Evolutionary conservation across 2,888 invertebrate species (phyloP).

Genomic region (Phalangium opilio): DNA sequence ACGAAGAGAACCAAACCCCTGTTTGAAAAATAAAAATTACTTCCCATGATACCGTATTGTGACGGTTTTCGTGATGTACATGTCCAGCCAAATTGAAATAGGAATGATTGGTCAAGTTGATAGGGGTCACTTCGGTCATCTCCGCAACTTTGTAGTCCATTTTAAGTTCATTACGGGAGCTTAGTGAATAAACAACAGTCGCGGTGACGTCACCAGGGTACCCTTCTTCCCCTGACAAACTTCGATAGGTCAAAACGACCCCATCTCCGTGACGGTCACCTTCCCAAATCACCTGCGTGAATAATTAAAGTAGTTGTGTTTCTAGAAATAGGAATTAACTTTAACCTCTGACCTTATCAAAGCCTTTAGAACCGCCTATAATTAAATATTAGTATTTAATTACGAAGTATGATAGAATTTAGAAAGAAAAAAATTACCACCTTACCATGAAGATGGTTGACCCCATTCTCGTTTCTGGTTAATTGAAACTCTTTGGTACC

Average conservation of each 20-base stretch:
- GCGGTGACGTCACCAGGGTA: slow-evolving; percentile 69
- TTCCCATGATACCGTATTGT: no score
- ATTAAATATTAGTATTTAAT: background rate
- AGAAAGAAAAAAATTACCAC: no score
- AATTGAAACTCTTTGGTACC: slow-evolving; percentile 51
- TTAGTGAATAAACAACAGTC: slow-evolving; percentile 52
- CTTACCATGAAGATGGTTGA: slow-evolving; percentile 67
- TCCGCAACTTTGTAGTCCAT: slow-evolving; percentile 54
- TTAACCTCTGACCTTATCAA: background rate
- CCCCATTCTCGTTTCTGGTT: slow-evolving; percentile 48
- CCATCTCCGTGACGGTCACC: slow-evolving; percentile 42
- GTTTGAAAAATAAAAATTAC: no score
- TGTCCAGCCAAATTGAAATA: slow-evolving; percentile 91
- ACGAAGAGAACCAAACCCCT: slow-evolving; percentile 25
- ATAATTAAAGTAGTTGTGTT: slow-evolving; percentile 7
- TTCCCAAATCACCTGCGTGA: slow-evolving; percentile 48
- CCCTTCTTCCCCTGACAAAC: slow-evolving; percentile 66
- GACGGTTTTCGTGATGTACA: no score
- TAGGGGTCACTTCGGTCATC: slow-evolving; percentile 58
- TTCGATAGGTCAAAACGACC: slow-evolving; percentile 56
- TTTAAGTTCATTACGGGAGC: slow-evolving; percentile 52
- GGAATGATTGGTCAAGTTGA: slow-evolving; percentile 74
- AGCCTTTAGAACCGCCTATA: background rate
- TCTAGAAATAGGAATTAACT: background rate
- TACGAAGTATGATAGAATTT: slow-evolving; percentile 54